These are phyloP conservation scores for Drosophila chauvacae DNA, from an alignment of 1,140 invertebrate species.

Conservation along the genomic window DNA sequence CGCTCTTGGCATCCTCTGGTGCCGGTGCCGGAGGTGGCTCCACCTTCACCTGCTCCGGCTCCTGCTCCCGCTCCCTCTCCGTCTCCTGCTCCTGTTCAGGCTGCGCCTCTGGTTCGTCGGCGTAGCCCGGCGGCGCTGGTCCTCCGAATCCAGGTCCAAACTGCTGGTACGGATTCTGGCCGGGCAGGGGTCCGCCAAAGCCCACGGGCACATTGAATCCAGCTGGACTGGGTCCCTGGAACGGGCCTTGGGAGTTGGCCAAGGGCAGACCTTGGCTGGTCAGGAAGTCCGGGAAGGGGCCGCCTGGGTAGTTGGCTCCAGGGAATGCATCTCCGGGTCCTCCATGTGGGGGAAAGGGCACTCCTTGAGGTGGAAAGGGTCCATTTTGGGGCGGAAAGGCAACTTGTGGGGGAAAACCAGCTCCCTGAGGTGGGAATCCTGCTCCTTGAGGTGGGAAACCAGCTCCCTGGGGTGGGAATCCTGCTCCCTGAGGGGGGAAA, in stretches of 20 bases:
- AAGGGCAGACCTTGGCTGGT: conserved; percentile 56
- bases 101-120: conserved; percentile 14
- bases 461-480: not conserved
- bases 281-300: conserved; percentile 44
- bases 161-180: conserved; percentile 51
- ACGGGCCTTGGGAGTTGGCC: conserved; percentile 29
- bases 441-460: not conserved
- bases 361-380: conserved; percentile 7
- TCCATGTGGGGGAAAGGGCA: not conserved
- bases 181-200: conserved; percentile 47
- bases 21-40: not conserved
- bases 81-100: conserved; percentile 1
- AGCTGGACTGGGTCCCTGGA: conserved; percentile 28
- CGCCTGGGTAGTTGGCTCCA: not conserved
- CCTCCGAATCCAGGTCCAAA: conserved; percentile 51
- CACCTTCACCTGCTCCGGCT: not conserved
- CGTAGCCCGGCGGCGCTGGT: conserved; percentile 16
- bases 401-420: not conserved
- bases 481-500: not conserved
- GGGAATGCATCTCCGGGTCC: conserved; percentile 1
- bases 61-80: not conserved
- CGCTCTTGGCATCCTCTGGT: conserved; percentile 25
- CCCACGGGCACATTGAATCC: conserved; percentile 54
- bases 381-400: conserved; percentile 1
- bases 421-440: not conserved